Base-by-base conservation (phyloP, 1,140 invertebrate genomes). In the Listronotus oregonensis region DNA sequence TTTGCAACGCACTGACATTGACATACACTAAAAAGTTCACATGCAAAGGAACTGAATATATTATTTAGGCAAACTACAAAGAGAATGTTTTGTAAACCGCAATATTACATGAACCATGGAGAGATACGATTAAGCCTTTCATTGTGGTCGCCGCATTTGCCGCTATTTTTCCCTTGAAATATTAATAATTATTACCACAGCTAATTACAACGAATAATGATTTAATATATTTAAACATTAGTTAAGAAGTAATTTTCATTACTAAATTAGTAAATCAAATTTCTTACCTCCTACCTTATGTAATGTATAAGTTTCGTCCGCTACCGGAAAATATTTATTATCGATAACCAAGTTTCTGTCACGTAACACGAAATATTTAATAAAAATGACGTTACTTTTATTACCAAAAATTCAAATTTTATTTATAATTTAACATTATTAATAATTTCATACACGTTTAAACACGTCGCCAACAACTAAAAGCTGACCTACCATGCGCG, bases 71-170 rank as follows among this genome's bases (percentile, higher is more conserved):
- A 42, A 44, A 61, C 47, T 61, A 51, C 37, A 61, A 61, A 61
- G 58, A 61, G 58, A 61, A 61, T 47, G 58, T 61, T 51, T 34
- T 51, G 58, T 51, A 61, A 61, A 50, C 58, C 46, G 46, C 46
- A 50, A 61, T 61, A 40, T 50, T 61, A 61, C 58, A 40, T 61
- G 46, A 61, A 61, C 46, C 58, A 61, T 61, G 58, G 46, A 37
- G 39, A 46, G 58, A 61, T 61, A 61, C 58, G 58, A 61, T 61
- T 61, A 61, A 61, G 58, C 58, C 58, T 61, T 61, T 61, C 58
- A 61, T 61, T 61, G 58, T 51, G 47, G 58, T 51, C 21, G 58
- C 58, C 58, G 58, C 46, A 40, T 37, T 40, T 42, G 58, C 58
- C 58, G 58, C 46, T 51, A 47, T 40, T 50, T 61, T 61, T 59